Evolutionary conservation across 2,888 invertebrate species (phyloP), one percentile per base, ranked within the genome.

Genomic region (Archips xylosteana): DNA sequence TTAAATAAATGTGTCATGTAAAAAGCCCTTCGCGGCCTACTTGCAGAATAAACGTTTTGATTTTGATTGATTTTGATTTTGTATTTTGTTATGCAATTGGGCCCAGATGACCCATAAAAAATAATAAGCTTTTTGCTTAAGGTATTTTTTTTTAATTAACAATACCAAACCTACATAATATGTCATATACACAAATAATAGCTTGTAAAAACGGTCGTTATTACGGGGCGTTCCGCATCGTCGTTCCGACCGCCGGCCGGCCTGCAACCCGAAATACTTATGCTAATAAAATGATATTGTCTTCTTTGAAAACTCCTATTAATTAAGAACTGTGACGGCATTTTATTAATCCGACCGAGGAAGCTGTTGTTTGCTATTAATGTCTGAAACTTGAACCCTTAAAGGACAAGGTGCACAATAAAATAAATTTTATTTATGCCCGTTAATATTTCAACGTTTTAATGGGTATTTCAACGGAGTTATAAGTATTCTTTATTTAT

Each of bases 211-310:
- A 5, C 39, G 39, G 39, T 39, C 39, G 39, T 39, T 39, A 5
- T 39, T 39, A 6, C 4, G 36, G 36, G 36, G 5, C 36, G 36
- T 5, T 9, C 13, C 9, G 1, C 42, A n/a, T 23, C 23, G 23
- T 36, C 51, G 39, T 34, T 51, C 15, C 34, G 6, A 12, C n/a
- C 74, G 70, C 70, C 32, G 64, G 70, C 68, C 70, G 64, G 70
- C 68, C 70, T 75, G 60, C 45, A 77, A 63, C 72, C 80, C 69
- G 80, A 81, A 82, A 75, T 84, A 81, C 86, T 86, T 91, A 92
- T 92, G 92, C 90, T 89, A 92, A 92, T 92, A 93, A 92, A 93
- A 92, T 94, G 91, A 92, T 94, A 94, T 93, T 93, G 94, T 94
- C 93, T 94, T 94, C 93, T 94, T 94, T 89, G 89, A 85, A 89